phyloP scores from a whole-genome alignment of 2,888 invertebrate species.

The Subacronicta megacephala region DNA sequence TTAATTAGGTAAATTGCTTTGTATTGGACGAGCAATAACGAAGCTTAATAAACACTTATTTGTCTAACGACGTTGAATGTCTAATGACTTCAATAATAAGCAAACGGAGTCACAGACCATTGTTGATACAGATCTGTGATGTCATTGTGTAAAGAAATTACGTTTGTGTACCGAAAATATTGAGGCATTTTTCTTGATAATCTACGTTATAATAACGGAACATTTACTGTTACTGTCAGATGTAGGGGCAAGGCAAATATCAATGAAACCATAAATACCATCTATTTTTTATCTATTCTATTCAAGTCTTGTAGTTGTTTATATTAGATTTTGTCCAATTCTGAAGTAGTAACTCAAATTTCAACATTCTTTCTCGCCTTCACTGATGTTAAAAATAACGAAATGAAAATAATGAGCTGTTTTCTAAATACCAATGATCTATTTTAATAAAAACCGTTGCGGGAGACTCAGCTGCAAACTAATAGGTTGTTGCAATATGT shows the following conservation, averaged over 20 bases:
- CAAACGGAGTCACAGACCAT: background rate
- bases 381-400: background rate
- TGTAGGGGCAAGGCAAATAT: slow-evolving; percentile 1
- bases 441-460: slow-evolving; percentile 23
- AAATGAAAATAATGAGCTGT: slow-evolving; percentile 22
- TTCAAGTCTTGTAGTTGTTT: slow-evolving; percentile 1
- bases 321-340: background rate
- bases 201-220: slow-evolving; percentile 15
- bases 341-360: background rate
- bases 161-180: background rate
- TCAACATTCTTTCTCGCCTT: too few species aligned
- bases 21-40: too few species aligned
- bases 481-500: background rate
- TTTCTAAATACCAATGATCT: slow-evolving; percentile 5
- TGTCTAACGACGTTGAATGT: too few species aligned
- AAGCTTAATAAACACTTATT: too few species aligned
- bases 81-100: too few species aligned
- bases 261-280: slow-evolving; percentile 10
- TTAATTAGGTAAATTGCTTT: too few species aligned
- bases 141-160: too few species aligned
- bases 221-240: slow-evolving; percentile 5
- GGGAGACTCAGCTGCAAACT: slow-evolving; percentile 10
- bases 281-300: too few species aligned
- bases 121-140: background rate
- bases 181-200: slow-evolving; percentile 9